Conservation (phyloP, 2,113 vertebrate genomes). For the Brienomyrus longianalis region DNA sequence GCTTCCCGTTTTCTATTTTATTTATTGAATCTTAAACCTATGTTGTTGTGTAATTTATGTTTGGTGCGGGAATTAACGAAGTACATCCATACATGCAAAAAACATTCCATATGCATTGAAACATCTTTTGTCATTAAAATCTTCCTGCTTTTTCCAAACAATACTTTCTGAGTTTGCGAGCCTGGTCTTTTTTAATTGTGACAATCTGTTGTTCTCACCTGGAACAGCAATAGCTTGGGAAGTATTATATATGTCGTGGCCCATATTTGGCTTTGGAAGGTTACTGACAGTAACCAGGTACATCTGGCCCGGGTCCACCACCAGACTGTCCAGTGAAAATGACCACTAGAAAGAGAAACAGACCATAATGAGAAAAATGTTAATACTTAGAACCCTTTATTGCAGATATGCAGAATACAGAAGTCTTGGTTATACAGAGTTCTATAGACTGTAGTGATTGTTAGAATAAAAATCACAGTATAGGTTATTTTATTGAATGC, state of each 20-base stretch:
- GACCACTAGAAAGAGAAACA: constrained; percentile 18
- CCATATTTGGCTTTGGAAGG: constrained; percentile 12
- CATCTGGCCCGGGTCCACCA: constrained; percentile 11
- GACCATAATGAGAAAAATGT: neutral
- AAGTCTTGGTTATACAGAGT: neutral
- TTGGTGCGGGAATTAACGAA: neutral
- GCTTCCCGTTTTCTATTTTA: neutral
- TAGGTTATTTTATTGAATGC: neutral
- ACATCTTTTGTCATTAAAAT: neutral
- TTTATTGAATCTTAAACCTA: neutral
- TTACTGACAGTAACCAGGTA: constrained; percentile 17
- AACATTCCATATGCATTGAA: neutral
- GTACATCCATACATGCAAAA: neutral
- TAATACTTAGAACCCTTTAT: neutral
- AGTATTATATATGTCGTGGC: neutral
- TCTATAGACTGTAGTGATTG: neutral
- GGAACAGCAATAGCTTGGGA: neutral
- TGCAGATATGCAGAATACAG: neutral
- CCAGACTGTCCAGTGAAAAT: constrained; percentile 23
- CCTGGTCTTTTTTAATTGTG: neutral
- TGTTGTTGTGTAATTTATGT: neutral
- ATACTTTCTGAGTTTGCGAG: neutral
- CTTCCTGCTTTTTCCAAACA: neutral
- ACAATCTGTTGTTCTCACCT: constrained; percentile 10
- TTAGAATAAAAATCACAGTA: neutral